Evolutionary conservation across 2,888 invertebrate genomes (phyloP).

Genomic region (Polymixis lichenea): DNA sequence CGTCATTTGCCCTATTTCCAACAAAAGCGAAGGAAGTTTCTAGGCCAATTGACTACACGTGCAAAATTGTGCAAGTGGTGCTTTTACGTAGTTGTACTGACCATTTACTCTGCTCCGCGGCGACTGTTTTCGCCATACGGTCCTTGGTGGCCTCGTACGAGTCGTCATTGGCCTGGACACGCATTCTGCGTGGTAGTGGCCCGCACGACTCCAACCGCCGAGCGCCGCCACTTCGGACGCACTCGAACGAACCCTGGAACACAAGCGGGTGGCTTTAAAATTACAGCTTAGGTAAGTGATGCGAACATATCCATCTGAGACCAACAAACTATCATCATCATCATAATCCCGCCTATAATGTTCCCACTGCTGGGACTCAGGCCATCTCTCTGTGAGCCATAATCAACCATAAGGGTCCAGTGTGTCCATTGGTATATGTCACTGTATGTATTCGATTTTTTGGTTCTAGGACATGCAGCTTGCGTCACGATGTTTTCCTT

Average conservation of each 20-base stretch:
- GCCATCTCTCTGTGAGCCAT: no score
- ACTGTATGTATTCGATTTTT: no score
- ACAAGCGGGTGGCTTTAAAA: slow-evolving; percentile 25
- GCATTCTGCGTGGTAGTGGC: slow-evolving; percentile 96
- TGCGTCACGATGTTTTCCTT: no score
- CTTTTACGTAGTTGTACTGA: slow-evolving; percentile 76
- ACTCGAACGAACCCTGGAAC: slow-evolving; percentile 97
- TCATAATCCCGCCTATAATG: no score
- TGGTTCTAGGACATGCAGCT: no score
- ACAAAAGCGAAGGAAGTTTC: slow-evolving; percentile 17
- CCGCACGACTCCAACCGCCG: slow-evolving; percentile 95
- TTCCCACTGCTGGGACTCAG: no score
- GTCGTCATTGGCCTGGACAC: slow-evolving; percentile 98
- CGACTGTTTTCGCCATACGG: slow-evolving; percentile 97
- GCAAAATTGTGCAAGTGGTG: slow-evolving; percentile 20
- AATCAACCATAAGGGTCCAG: no score
- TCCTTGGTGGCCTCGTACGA: slow-evolving; percentile 98
- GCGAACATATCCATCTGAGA: neutral
- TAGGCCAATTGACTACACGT: slow-evolving; percentile 11
- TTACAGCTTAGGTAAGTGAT: neutral
- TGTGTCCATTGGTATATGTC: no score
- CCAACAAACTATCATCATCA: neutral
- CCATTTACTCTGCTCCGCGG: slow-evolving; percentile 98
- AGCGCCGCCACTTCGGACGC: slow-evolving; percentile 91
- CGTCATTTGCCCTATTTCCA: neutral